phyloP scores from a whole-genome alignment of 2,888 invertebrate species.

The Falcaria lacertinaria region DNA sequence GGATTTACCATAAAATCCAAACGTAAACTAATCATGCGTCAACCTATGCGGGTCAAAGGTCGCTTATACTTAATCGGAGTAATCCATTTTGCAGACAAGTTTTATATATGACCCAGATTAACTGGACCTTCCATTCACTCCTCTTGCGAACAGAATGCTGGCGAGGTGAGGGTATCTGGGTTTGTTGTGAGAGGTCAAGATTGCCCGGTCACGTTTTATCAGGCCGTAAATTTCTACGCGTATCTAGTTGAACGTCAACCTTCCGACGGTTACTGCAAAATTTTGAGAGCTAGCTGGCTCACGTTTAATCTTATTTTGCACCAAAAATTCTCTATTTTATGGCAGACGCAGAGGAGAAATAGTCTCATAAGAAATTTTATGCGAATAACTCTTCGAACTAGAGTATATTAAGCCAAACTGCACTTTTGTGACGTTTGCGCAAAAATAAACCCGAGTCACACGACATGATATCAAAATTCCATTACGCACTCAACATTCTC shows the following conservation, averaged over 20 bases:
- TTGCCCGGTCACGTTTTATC: conserved; percentile 62
- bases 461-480: conserved; percentile 1
- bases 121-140: conserved; percentile 34
- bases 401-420: too few species aligned
- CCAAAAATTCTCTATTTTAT: conserved; percentile 1
- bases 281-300: conserved; percentile 41
- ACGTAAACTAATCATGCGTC: conserved; percentile 59
- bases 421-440: background rate
- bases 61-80: conserved; percentile 68
- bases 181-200: conserved; percentile 44
- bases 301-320: background rate
- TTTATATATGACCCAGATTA: conserved; percentile 49
- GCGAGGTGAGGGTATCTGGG: conserved; percentile 21
- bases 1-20: conserved; percentile 29
- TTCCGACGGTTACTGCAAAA: conserved; percentile 54
- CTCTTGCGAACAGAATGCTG: conserved; percentile 14
- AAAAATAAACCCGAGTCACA: background rate
- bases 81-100: conserved; percentile 72
- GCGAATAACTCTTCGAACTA: conserved; percentile 4
- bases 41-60: conserved; percentile 62
- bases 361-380: background rate
- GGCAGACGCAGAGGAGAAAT: background rate
- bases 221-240: conserved; percentile 69
- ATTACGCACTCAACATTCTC: background rate
- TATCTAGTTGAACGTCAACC: conserved; percentile 65